Evolutionary conservation across 2,888 invertebrate genomes (phyloP).

Genomic region (Portevinia maculata): DNA sequence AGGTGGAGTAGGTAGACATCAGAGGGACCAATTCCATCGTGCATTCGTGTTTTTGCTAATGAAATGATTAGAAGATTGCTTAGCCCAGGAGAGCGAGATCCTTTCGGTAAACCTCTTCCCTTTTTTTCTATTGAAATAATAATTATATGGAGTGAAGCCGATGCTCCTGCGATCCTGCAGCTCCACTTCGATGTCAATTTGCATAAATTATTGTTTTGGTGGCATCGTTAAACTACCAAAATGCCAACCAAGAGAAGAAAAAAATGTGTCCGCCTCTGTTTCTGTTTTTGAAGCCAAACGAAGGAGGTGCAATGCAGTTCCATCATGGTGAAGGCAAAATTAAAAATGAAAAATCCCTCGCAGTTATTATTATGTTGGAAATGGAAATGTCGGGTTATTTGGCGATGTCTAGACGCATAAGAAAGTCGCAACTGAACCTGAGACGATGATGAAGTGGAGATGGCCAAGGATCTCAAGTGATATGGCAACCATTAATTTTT

Average conservation of each 20-base stretch:
- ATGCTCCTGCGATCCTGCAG: slow-evolving; percentile 34
- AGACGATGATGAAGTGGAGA: slow-evolving; percentile 72
- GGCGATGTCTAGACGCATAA: slow-evolving; percentile 71
- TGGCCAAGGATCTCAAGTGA: slow-evolving; percentile 59
- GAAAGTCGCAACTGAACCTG: slow-evolving; percentile 70
- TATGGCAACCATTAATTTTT: slow-evolving; percentile 53
- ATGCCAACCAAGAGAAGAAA: slow-evolving; percentile 30
- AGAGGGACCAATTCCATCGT: slow-evolving; percentile 30
- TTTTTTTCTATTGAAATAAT: slow-evolving; percentile 33
- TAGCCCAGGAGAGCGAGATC: slow-evolving; percentile 48
- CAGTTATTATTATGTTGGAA: slow-evolving; percentile 41
- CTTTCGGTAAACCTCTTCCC: slow-evolving; percentile 44
- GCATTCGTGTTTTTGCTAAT: slow-evolving; percentile 49
- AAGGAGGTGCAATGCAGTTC: slow-evolving; percentile 70
- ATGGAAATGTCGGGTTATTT: slow-evolving; percentile 53
- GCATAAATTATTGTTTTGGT: slow-evolving; percentile 74
- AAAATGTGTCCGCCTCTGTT: slow-evolving; percentile 70
- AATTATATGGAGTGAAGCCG: slow-evolving; percentile 58
- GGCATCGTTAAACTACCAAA: slow-evolving; percentile 72
- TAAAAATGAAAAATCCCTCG: slow-evolving; percentile 22
- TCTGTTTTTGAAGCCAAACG: slow-evolving; percentile 20
- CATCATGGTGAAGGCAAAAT: slow-evolving; percentile 53
- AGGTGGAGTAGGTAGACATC: slow-evolving; percentile 39
- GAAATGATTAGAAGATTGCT: slow-evolving; percentile 74
- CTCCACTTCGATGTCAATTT: slow-evolving; percentile 64